phyloP scores from a whole-genome alignment of 1,140 invertebrate genomes.

The Drosophila grimshawi region DNA sequence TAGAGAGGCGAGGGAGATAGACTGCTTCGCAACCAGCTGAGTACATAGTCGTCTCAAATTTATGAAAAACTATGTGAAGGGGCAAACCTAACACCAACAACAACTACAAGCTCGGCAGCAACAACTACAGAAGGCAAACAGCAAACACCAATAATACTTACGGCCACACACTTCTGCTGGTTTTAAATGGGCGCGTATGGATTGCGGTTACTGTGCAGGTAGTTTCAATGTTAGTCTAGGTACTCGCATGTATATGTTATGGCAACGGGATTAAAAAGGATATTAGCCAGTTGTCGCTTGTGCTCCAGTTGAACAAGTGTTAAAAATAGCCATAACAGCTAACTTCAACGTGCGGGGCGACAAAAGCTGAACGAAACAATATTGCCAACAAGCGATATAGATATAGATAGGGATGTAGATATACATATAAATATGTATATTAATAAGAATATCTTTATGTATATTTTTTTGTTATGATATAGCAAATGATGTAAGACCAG shows the following conservation, averaged over 20 bases:
- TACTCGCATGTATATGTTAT: conserved; percentile 69
- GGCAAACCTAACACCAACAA: conserved; percentile 8
- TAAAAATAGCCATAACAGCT: conserved; percentile 37
- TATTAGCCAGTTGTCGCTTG: conserved; percentile 64
- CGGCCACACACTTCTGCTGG: conserved; percentile 23
- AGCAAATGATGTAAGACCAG: no score
- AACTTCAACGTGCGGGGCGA: conserved; percentile 33
- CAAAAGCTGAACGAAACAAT: conserved; percentile 22
- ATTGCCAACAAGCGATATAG: neutral
- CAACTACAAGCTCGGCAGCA: neutral
- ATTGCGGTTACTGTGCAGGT: neutral
- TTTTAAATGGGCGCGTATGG: no score
- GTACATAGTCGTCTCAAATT: conserved; percentile 51
- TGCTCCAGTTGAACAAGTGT: conserved; percentile 26
- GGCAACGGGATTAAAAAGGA: conserved; percentile 66
- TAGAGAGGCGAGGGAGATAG: neutral
- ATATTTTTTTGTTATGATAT: no score
- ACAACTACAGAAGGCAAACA: conserved; percentile 23
- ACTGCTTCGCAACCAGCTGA: conserved; percentile 1
- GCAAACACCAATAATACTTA: conserved; percentile 57
- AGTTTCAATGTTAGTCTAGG: conserved; percentile 33
- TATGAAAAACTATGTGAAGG: conserved; percentile 65
- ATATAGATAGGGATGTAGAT: neutral
- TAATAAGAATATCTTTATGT: neutral
- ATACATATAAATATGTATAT: neutral